A percentile compares a stretch with the other conserved stretches of the same genome.
These are phyloP conservation scores for Homarus gammarus DNA, from an alignment of 2,888 invertebrate species.

Conservation along the genomic window DNA sequence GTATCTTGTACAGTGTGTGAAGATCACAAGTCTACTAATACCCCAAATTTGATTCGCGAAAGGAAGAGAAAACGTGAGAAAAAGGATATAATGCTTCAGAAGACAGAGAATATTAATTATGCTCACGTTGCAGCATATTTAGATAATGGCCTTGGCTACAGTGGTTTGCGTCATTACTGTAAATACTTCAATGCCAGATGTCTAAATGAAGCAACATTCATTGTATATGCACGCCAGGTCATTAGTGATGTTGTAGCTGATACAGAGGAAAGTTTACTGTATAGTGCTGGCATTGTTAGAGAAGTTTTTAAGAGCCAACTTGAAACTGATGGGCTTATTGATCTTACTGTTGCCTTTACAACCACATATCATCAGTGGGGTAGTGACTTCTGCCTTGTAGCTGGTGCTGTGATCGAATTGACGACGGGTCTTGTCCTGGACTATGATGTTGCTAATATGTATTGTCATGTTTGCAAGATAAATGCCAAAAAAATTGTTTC, in stretches of 20 bases:
- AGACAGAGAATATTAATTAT: conserved; percentile 75
- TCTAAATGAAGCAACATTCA: conserved; percentile 75
- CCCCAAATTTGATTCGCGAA: conserved; percentile 73
- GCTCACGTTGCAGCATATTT: conserved; percentile 74
- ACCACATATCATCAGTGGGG: conserved; percentile 76
- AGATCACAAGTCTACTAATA: conserved; percentile 72
- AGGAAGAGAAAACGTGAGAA: conserved; percentile 72
- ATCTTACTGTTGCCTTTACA: conserved; percentile 73
- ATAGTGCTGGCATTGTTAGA: conserved; percentile 70
- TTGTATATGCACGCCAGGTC: conserved; percentile 74
- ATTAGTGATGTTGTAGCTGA: conserved; percentile 74
- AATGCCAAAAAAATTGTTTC: conserved; percentile 75
- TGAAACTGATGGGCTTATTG: conserved; percentile 67
- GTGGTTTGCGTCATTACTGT: conserved; percentile 75
- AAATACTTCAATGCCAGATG: conserved; percentile 75
- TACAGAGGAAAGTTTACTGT: conserved; percentile 73
- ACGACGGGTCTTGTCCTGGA: conserved; percentile 75
- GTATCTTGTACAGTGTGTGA: conserved; percentile 73
- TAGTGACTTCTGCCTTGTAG: conserved; percentile 75
- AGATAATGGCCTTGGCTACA: conserved; percentile 75
- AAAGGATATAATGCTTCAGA: conserved; percentile 67
- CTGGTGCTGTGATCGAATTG: conserved; percentile 75
- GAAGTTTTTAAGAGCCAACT: conserved; percentile 70
- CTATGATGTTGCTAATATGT: conserved; percentile 75
- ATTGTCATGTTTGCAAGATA: conserved; percentile 75